Evolutionary conservation across 2,888 invertebrate genomes (phyloP).

Genomic region (Agrotis exclamationis): DNA sequence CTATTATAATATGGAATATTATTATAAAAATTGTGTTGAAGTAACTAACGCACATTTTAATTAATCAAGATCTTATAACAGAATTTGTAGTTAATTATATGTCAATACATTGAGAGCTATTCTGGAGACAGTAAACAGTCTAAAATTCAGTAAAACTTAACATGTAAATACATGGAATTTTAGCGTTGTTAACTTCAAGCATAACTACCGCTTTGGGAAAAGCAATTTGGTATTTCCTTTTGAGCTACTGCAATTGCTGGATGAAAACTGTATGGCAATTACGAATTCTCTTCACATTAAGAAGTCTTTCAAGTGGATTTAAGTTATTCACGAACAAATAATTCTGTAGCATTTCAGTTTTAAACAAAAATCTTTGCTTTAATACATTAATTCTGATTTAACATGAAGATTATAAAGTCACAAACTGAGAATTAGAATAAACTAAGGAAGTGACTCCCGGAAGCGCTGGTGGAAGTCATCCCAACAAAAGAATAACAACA

Average conservation of each 20-base stretch:
- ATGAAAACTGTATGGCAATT: constrained; percentile 24
- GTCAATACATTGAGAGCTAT: background rate
- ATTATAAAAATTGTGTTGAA: too few species aligned
- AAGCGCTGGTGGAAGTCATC: background rate
- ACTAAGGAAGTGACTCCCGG: background rate
- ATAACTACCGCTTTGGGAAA: background rate
- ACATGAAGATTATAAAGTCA: background rate
- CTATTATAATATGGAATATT: too few species aligned
- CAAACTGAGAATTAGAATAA: background rate
- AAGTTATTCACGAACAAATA: constrained; percentile 12
- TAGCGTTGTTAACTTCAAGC: constrained; percentile 2
- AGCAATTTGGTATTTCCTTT: constrained; percentile 22
- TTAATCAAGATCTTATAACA: background rate
- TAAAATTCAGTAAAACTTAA: background rate
- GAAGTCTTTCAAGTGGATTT: constrained; percentile 11
- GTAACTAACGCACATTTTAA: too few species aligned
- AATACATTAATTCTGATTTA: background rate
- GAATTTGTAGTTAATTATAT: background rate
- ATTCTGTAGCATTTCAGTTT: background rate
- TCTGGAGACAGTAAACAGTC: background rate
- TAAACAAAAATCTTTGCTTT: background rate
- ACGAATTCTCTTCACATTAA: constrained; percentile 34
- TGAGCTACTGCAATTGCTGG: constrained; percentile 26
- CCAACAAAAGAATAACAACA: constrained; percentile 13
- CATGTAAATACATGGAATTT: constrained; percentile 8